Conservation (phyloP, 2,113 vertebrate species). For the Sorex fumeus region DNA sequence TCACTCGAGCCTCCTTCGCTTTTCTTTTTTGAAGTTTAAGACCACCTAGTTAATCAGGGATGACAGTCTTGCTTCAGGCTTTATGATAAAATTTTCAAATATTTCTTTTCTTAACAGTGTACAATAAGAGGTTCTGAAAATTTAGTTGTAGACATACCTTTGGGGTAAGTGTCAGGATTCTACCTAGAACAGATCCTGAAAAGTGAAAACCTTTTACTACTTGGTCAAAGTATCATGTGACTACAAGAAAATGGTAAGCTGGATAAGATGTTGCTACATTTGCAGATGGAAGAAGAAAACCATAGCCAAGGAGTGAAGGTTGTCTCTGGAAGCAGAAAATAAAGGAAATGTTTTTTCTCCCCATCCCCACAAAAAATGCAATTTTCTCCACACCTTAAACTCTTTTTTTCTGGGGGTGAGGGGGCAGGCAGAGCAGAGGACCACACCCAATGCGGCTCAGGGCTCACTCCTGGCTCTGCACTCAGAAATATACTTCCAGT, state of each 20-base stretch:
- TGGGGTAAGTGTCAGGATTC: not conserved
- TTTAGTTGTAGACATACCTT: not conserved
- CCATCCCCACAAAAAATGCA: not conserved
- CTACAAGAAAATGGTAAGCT: not conserved
- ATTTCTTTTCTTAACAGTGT: conserved; percentile 4
- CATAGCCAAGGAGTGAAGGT: not conserved
- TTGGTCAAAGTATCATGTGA: conserved; percentile 6
- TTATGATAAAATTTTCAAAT: not conserved
- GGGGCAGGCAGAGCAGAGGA: no score
- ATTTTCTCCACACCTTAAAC: not conserved
- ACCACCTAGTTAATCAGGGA: not conserved
- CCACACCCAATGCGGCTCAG: no score
- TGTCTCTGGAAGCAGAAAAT: not conserved
- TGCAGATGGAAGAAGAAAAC: not conserved
- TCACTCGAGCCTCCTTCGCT: no score
- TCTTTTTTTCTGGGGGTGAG: not conserved
- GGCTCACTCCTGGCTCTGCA: no score
- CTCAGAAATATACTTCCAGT: no score
- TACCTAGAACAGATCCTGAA: not conserved
- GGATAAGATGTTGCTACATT: not conserved
- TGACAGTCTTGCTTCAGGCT: not conserved
- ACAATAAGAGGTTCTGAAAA: not conserved
- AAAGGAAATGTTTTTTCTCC: conserved; percentile 18
- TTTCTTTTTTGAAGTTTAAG: no score
- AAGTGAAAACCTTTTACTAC: not conserved